Evolutionary conservation across 2,888 invertebrate species (phyloP), one percentile per base, ranked within the genome.

Genomic region (Eumacrocentrus americanus): DNA sequence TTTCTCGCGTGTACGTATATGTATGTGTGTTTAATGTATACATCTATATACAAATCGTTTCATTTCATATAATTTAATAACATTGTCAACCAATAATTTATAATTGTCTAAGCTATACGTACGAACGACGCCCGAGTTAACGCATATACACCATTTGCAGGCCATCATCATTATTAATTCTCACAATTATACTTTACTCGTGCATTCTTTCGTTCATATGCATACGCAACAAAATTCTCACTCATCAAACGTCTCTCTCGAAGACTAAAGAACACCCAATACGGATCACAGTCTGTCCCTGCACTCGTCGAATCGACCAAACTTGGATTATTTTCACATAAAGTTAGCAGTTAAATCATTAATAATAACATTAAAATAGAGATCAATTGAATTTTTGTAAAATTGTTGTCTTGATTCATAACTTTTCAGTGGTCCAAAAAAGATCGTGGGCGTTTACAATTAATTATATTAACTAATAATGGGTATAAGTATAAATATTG

Each of bases 261-360:
- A 77, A 75, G 73, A 77, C 72, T 81, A 72, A 64, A 81, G 77
- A 74, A 75, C 78, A 70, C 74, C 73, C 72, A 78, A 81, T 74
- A 74, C 78, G 66, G 74, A 80, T 74, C 82, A 83, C 77, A 81
- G 80, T 77, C 74, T 75, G 72, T 73, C 72, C 75, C 72, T 76
- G 72, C 72, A 72, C 70, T 74, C 72, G 67, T 73, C 65, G 63
- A 69, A 64, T 70, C 70, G 67, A 66, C 67, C 61, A 64, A 66
- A 63, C 37, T 60, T 52, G 20, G 16, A 58, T 54, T 22, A 58
- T 50, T 48, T 50, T 57, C 54, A 14, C n/a, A 20, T 20, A 20
- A 59, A 20, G 23, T 40, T 18, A 44, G 16, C 16, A 20, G 37
- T 34, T 23, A 40, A 37, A 47, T 25, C 18, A 25, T 47, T 47